These are phyloP conservation scores for Nephrotoma guestfalica DNA, from an alignment of 2,888 invertebrate genomes.

Conservation along the genomic window DNA sequence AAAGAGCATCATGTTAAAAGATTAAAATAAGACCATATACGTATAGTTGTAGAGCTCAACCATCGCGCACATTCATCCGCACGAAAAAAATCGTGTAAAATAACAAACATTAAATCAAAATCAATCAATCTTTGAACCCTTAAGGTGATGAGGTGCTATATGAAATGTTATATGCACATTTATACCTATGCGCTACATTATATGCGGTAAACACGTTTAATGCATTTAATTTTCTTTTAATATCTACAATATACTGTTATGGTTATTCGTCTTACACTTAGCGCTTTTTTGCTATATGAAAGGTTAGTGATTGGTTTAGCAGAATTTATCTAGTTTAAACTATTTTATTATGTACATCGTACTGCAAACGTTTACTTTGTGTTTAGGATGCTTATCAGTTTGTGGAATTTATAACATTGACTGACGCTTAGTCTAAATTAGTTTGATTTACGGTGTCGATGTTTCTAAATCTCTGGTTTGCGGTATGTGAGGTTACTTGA, in stretches of 20 bases:
- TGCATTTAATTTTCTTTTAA: not conserved
- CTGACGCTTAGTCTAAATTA: too few species aligned
- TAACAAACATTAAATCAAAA: constrained; percentile 6
- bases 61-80: not conserved
- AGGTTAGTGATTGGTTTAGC: not conserved
- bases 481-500: too few species aligned
- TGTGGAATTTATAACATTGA: too few species aligned
- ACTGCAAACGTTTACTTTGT: not conserved
- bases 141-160: constrained; percentile 4
- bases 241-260: not conserved
- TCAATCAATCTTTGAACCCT: constrained; percentile 5
- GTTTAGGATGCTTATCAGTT: not conserved
- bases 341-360: not conserved
- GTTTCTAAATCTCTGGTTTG: too few species aligned
- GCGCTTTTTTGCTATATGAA: not conserved
- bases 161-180: constrained; percentile 1
- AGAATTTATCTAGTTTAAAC: not conserved
- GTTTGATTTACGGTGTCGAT: too few species aligned
- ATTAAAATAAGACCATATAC: not conserved
- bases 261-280: not conserved
- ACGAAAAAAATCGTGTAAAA: not conserved
- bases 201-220: not conserved
- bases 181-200: not conserved
- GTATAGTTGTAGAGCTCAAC: not conserved
- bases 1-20: not conserved